Evolutionary conservation across 2,797 vertebrate genomes (phyloP).

Genomic region (Pelodytes ibericus): DNA sequence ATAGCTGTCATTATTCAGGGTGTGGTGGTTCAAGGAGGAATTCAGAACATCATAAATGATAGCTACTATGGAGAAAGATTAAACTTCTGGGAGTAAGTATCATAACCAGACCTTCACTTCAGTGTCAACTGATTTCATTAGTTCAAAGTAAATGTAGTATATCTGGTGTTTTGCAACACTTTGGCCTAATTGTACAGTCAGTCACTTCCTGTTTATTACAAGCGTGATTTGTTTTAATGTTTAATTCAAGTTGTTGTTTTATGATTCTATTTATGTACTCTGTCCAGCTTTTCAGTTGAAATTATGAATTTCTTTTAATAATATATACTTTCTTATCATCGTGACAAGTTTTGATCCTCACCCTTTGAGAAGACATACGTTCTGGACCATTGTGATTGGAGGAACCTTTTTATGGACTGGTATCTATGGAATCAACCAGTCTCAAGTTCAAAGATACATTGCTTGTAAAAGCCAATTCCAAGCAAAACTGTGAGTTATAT

Average conservation of each 20-base stretch:
- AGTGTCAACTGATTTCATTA: too few species aligned
- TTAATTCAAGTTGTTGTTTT: too few species aligned
- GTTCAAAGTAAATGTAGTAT: too few species aligned
- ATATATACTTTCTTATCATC: not conserved
- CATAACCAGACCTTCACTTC: not conserved
- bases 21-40: conserved; percentile 77
- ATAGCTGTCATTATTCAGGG: conserved; percentile 84
- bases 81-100: conserved; percentile 91
- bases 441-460: conserved; percentile 94
- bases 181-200: too few species aligned
- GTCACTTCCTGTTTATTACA: too few species aligned
- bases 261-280: too few species aligned
- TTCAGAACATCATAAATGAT: conserved; percentile 80
- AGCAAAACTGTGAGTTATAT: conserved; percentile 85
- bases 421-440: conserved; percentile 90
- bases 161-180: too few species aligned
- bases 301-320: too few species aligned
- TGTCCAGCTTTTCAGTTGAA: too few species aligned
- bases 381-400: conserved; percentile 90
- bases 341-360: conserved; percentile 82
- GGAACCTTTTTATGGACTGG: conserved; percentile 86
- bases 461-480: conserved; percentile 89
- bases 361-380: conserved; percentile 89
- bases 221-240: too few species aligned
- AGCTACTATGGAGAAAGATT: conserved; percentile 84